Conservation (phyloP, 1,140 invertebrate genomes). For the Tyrophagus putrescentiae region DNA sequence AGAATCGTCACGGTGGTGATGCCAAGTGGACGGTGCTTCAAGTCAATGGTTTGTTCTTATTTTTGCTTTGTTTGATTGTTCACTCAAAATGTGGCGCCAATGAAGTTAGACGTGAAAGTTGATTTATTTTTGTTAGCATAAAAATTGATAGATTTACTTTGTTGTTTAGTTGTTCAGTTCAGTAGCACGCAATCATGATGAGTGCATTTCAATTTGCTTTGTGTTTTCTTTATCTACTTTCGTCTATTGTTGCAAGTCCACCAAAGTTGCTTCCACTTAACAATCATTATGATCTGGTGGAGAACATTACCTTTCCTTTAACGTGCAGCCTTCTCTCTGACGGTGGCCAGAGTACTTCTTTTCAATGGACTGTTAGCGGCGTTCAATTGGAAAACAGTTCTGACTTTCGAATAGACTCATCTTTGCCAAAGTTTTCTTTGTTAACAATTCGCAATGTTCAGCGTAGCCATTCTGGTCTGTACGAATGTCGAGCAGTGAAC, state of each 20-base stretch:
- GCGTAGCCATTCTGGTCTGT: conserved; percentile 18
- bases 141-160: no score
- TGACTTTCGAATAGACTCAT: no score
- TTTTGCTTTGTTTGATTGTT: not conserved
- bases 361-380: conserved; percentile 1
- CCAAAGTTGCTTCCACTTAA: conserved; percentile 2
- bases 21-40: not conserved
- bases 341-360: not conserved
- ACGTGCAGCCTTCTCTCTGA: not conserved
- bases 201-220: not conserved
- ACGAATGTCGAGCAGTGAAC: conserved; percentile 40
- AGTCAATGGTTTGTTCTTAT: no score
- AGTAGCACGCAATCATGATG: no score
- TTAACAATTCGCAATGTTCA: not conserved
- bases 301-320: not conserved
- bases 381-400: conserved; percentile 3
- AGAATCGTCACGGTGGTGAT: conserved; percentile 79
- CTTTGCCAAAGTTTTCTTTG: not conserved
- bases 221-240: not conserved
- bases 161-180: not conserved
- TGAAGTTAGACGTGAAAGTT: no score
- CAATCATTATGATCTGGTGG: not conserved
- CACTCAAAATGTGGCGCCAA: no score
- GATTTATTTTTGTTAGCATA: not conserved
- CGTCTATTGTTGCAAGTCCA: no score